These are phyloP conservation scores for Australoheros facetus DNA, from an alignment of 2,797 vertebrate genomes.

Conservation along the genomic window DNA sequence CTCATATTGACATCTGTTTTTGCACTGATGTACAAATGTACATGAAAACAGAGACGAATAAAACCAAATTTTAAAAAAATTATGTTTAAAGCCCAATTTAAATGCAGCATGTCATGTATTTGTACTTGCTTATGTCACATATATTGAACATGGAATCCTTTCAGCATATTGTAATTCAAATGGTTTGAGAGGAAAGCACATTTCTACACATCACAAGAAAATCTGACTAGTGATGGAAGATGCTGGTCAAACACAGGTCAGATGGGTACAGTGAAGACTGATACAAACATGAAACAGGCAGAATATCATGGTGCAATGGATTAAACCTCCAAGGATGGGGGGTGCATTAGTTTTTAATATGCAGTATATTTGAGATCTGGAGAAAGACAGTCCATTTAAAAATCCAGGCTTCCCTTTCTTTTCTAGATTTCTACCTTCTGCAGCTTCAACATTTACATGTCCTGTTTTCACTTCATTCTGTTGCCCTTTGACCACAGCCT, in stretches of 20 bases:
- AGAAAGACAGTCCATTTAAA: background rate
- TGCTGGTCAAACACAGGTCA: background rate
- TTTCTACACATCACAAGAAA: background rate
- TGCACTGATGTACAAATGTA: background rate
- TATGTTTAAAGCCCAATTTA: background rate
- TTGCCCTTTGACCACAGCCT: background rate
- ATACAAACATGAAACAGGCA: rapidly evolving
- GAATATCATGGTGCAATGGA: background rate
- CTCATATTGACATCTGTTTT: background rate
- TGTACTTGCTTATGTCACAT: no score
- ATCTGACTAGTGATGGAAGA: background rate
- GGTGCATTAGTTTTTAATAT: background rate
- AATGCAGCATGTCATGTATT: background rate
- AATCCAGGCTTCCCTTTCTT: background rate
- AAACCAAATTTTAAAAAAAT: background rate
- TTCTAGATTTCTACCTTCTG: background rate
- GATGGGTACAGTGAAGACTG: background rate
- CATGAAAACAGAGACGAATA: background rate
- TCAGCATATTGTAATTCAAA: background rate
- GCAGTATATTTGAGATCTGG: background rate
- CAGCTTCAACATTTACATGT: background rate
- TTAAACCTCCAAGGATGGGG: background rate
- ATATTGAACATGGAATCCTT: background rate
- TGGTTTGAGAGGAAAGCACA: background rate
- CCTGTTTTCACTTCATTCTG: background rate